Evolutionary conservation across 2,888 invertebrate genomes (phyloP).

Genomic region (Horisme vitalbata): DNA sequence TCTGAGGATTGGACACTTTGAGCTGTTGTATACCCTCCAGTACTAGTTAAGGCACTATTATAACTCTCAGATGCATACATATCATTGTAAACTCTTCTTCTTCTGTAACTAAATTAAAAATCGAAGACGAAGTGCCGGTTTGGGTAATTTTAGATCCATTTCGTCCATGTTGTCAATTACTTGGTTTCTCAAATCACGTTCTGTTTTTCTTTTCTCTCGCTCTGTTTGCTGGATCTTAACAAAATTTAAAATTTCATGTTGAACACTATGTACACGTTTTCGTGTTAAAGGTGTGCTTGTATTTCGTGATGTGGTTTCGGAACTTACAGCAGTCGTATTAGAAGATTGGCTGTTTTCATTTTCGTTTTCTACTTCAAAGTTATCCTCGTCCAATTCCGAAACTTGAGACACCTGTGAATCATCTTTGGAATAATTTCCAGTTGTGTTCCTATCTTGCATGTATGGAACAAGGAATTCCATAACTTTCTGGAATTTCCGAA

Average conservation of each 20-base stretch:
- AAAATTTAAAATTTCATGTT: conserved; percentile 18
- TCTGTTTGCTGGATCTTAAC: conserved; percentile 17
- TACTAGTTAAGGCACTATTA: conserved; percentile 23
- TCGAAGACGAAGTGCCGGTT: conserved; percentile 16
- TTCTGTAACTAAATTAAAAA: conserved; percentile 22
- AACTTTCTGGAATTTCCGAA: conserved; percentile 20
- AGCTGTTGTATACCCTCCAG: conserved; percentile 22
- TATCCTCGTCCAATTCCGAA: conserved; percentile 12
- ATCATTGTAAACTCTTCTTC: conserved; percentile 22
- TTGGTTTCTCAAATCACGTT: conserved; percentile 21
- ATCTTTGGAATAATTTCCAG: conserved; percentile 13
- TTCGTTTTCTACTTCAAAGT: conserved; percentile 19
- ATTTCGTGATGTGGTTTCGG: conserved; percentile 22
- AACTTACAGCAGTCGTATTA: conserved; percentile 19
- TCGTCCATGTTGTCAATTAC: conserved; percentile 21
- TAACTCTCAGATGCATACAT: conserved; percentile 21
- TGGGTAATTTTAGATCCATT: conserved; percentile 13
- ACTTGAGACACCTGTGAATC: conserved; percentile 11
- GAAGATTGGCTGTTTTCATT: conserved; percentile 17
- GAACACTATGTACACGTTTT: conserved; percentile 16
- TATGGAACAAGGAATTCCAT: conserved; percentile 9
- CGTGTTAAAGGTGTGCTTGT: conserved; percentile 23
- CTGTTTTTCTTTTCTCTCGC: conserved; percentile 22
- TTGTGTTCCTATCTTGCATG: conserved; percentile 20
- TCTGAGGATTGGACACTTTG: conserved; percentile 18